Percentiles rank a stretch among this genome's conserved stretches.
Evolutionary conservation across 2,113 vertebrate genomes (phyloP).

Genomic region (Axis porcinus): DNA sequence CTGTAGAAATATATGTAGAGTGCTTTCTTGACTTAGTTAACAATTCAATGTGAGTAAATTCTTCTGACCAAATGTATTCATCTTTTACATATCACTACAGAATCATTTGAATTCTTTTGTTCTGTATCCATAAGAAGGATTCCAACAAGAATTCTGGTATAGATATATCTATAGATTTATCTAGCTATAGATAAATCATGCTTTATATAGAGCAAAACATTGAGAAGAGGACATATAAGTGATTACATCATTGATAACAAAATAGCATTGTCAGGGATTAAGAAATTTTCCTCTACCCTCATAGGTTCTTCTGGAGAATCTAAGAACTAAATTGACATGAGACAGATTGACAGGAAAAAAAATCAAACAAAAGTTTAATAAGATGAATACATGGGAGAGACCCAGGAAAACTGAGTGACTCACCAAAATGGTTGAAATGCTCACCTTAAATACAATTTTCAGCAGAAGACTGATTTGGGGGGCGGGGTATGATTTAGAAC

Average conservation of each 20-base stretch:
- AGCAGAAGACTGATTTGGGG: neutral
- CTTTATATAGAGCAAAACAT: neutral
- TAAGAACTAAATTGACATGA: neutral
- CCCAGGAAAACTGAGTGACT: neutral
- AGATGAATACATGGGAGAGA: neutral
- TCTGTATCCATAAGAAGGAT: neutral
- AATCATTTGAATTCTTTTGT: neutral
- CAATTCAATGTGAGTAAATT: neutral
- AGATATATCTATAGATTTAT: no score
- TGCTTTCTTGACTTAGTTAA: neutral
- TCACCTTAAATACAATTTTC: neutral
- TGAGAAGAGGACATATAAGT: neutral
- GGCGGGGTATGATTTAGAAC: neutral
- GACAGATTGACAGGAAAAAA: neutral
- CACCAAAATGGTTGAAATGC: neutral
- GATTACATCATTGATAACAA: neutral
- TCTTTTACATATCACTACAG: neutral
- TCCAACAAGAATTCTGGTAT: neutral
- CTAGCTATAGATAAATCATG: neutral
- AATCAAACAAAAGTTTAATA: neutral
- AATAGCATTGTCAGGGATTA: neutral
- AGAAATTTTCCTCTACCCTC: neutral
- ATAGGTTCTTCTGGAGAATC: neutral
- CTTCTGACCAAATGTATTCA: neutral
- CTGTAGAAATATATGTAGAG: neutral